Conservation (phyloP, 2,888 invertebrate genomes). For the Aleiodes leptofemur region DNA sequence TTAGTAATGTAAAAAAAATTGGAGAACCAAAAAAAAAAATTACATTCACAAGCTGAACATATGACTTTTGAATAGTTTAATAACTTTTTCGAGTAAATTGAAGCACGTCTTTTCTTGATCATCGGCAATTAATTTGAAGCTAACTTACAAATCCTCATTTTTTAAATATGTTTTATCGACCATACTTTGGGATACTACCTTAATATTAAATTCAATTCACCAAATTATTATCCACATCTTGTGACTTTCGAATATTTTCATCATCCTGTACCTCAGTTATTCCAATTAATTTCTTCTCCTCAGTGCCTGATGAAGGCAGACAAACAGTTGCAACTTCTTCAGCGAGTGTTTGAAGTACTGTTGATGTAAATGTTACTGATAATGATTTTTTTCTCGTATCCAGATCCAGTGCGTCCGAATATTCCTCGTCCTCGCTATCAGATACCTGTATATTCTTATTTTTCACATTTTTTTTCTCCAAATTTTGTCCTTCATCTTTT, state of each 20-base stretch:
- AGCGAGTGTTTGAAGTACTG: slow-evolving; percentile 68
- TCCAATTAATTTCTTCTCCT: slow-evolving; percentile 27
- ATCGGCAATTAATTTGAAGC: too few species aligned
- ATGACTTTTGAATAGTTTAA: too few species aligned
- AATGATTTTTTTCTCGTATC: slow-evolving; percentile 64
- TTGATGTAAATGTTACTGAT: slow-evolving; percentile 68
- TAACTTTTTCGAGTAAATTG: too few species aligned
- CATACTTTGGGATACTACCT: too few species aligned
- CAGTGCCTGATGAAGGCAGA: slow-evolving; percentile 56
- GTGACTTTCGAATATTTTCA: neutral
- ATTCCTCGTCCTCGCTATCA: slow-evolving; percentile 47
- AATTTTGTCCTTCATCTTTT: neutral
- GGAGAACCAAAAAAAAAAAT: too few species aligned
- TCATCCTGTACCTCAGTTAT: slow-evolving; percentile 5
- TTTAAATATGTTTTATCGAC: too few species aligned
- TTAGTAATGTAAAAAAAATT: too few species aligned
- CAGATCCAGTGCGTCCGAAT: slow-evolving; percentile 55
- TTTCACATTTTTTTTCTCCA: slow-evolving; percentile 33
- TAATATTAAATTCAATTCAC: slow-evolving; percentile 38
- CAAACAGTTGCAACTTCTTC: slow-evolving; percentile 66
- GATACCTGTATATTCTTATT: slow-evolving; percentile 52
- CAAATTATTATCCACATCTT: slow-evolving; percentile 34
- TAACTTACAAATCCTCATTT: too few species aligned
- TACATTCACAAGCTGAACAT: too few species aligned
- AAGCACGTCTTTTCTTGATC: too few species aligned